A percentile compares a stretch with the other conserved stretches of the same genome.
phyloP scores from a whole-genome alignment of 2,113 vertebrate genomes.

The Ptyas mucosa region DNA sequence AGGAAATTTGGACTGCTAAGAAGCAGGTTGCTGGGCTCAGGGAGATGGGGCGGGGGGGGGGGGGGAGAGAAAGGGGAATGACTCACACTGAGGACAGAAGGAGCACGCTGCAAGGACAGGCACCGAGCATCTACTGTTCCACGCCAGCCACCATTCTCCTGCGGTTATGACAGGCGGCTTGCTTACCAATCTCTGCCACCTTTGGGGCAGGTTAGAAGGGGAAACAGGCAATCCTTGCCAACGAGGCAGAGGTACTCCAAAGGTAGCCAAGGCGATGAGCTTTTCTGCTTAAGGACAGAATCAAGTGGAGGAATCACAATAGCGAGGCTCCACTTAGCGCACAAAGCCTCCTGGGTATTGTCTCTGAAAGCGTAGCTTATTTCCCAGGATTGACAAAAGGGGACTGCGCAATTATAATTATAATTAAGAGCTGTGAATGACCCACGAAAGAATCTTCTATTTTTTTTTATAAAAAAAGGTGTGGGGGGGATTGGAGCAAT shows the following conservation, averaged over 20 bases:
- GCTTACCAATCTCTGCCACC: not conserved
- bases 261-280: not conserved
- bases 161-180: fast-evolving
- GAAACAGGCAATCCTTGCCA: not conserved
- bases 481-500: not conserved
- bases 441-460: not conserved
- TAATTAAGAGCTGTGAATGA: not conserved
- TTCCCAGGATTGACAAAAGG: not conserved
- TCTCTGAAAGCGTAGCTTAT: not conserved
- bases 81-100: not conserved
- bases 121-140: not conserved
- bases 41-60: fast-evolving
- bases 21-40: not conserved
- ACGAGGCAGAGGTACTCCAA: not conserved
- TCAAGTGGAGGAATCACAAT: not conserved
- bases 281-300: not conserved
- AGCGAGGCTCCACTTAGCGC: fast-evolving
- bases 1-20: fast-evolving
- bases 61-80: fast-evolving
- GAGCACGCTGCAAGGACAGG: not conserved
- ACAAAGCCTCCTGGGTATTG: not conserved
- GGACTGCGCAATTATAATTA: not conserved
- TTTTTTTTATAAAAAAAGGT: not conserved
- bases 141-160: fast-evolving
- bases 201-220: not conserved